Base-by-base conservation (phyloP, 92 coral and sea anemone species). In the Desmophyllum pertusum region DNA sequence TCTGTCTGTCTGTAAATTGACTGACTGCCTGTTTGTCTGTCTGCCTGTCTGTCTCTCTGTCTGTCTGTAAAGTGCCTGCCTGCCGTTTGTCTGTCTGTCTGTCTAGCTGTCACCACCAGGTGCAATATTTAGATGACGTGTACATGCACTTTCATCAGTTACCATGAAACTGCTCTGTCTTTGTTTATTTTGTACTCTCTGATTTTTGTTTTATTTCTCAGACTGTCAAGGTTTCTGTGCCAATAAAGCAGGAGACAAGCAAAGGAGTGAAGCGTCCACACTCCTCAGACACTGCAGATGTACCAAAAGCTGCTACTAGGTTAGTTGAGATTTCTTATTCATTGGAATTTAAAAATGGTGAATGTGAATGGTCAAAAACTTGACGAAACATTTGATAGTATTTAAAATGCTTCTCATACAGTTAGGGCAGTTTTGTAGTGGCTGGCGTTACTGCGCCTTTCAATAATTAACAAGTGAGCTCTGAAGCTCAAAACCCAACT, bases 251-350 rank as follows among this genome's bases (percentile, higher is more conserved):
- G 71, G 86, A 82, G 45, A 70, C 79, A 11, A 82, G 14, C 40
- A 88, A 96, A 89, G 96, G 99, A 29, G 75, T 90, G 8, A 96
- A 96, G 80, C 88, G 99, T 33, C 93, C 98, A 45, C 98, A 92
- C 64, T 84, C 94, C 4, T 80, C 87, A 51, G 95, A 91, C 29
- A 81, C 91, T 80, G 77, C 92, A 36, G 98, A 94, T 41, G 88
- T 89, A 35, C 98, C 98, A 3, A 94, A 94, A 86, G 95, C 84
- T 73, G 95, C 83, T 41, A 86, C 93, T 67, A 94, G 94, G 98
- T 93, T 75, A 80, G 89, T 85, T 69, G 42, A n/a, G 48, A 1
- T 23, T 29, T 17, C 18, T 3, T 42, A 9, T 11, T 0, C 8
- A 7, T 70, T 9, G 30, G 3, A 41, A 19, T 14, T n/a, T n/a